A percentile compares a stretch with the other conserved stretches of the same genome.
Conservation (phyloP, 1,140 invertebrate species). For the Pseudomyrmex pallidus region DNA sequence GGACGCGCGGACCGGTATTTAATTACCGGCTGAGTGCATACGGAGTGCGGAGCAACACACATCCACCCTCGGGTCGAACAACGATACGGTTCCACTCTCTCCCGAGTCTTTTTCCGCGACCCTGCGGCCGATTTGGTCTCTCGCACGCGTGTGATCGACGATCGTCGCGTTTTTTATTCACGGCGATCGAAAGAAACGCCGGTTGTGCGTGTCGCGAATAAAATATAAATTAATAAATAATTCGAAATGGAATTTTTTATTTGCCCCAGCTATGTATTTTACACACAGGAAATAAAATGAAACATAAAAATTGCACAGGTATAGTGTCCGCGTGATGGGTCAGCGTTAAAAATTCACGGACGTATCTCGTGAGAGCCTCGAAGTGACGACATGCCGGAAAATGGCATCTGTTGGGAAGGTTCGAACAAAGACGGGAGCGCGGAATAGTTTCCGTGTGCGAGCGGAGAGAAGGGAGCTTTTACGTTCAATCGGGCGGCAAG, state of each 20-base stretch:
- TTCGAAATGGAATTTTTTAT: background rate
- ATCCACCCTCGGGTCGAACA: background rate
- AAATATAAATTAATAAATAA: background rate
- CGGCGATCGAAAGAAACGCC: background rate
- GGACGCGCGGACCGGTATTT: constrained; percentile 58
- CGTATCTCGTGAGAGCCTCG: background rate
- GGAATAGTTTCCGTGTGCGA: background rate
- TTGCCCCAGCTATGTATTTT: too few species aligned
- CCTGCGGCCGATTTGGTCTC: background rate
- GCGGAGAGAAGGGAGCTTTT: constrained; percentile 34
- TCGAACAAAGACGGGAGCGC: background rate
- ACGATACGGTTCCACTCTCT: background rate
- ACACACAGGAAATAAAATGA: background rate
- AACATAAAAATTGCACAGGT: background rate
- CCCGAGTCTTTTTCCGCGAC: background rate
- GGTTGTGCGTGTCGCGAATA: too few species aligned
- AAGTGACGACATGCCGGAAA: background rate
- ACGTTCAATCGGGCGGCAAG: constrained; percentile 52
- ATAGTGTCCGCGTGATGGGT: too few species aligned
- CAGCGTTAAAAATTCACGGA: background rate
- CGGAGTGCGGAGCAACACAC: background rate
- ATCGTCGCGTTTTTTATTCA: background rate
- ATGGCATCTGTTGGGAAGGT: constrained; percentile 1
- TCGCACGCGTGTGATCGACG: background rate
- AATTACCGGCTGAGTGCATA: constrained; percentile 59